phyloP scores from a whole-genome alignment of 2,888 invertebrate genomes.

The Cheilosia vulpina region DNA sequence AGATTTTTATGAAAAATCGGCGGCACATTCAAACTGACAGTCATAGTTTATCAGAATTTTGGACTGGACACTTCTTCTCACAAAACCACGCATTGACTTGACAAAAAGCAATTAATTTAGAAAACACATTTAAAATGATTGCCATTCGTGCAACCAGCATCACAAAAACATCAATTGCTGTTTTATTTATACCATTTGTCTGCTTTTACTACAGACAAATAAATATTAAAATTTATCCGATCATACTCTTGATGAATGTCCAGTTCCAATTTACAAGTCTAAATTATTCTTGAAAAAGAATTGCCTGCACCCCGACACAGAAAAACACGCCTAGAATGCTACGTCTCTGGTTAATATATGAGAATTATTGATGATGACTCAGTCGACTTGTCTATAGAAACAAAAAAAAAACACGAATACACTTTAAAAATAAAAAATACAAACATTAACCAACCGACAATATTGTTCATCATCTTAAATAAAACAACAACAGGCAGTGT shows the following conservation, averaged over 20 bases:
- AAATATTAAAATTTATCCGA: neutral
- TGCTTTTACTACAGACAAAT: conserved; percentile 9
- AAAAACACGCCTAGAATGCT: neutral
- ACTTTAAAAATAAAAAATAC: neutral
- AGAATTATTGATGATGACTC: conserved; percentile 35
- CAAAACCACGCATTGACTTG: no score
- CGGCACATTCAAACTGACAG: no score
- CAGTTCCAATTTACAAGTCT: neutral
- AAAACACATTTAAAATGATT: no score
- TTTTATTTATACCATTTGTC: neutral
- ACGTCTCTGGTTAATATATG: neutral
- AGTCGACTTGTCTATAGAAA: conserved; percentile 23
- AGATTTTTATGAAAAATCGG: no score
- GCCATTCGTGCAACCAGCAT: no score
- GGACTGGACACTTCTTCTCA: no score
- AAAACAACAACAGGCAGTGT: conserved; percentile 42
- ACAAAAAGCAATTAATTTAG: no score
- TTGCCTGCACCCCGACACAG: neutral
- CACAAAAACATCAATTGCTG: no score
- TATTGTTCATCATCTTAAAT: neutral
- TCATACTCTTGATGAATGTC: neutral
- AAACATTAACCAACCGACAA: neutral
- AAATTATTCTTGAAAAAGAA: neutral
- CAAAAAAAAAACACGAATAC: conserved; percentile 4
- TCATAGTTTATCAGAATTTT: no score